Percentiles rank a stretch among this genome's conserved stretches.
phyloP scores from a whole-genome alignment of 2,113 vertebrate genomes.

The Ceyx margarethae region DNA sequence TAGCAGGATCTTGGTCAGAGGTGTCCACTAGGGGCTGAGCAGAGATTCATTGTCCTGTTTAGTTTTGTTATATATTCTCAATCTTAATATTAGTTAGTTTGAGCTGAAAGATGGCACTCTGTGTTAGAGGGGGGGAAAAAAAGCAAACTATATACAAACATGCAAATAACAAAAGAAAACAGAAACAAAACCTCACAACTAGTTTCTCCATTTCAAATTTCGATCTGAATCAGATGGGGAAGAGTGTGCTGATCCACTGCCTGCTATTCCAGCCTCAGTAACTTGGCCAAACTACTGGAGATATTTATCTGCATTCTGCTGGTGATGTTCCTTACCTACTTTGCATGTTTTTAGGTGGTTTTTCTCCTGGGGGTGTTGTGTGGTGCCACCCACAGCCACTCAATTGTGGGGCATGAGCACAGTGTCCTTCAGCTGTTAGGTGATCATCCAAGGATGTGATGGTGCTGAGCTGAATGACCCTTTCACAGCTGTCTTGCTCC shows the following conservation, averaged over 20 bases:
- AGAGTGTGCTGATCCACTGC: not conserved
- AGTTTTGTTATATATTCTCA: not conserved
- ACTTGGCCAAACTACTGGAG: not conserved
- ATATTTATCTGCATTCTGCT: not conserved
- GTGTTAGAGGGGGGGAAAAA: not conserved
- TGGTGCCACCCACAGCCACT: not conserved
- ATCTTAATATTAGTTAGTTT: not conserved
- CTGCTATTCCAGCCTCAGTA: not conserved
- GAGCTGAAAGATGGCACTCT: not conserved
- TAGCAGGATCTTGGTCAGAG: not conserved
- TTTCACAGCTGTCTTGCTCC: not conserved
- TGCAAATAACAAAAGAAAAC: not conserved
- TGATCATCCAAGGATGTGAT: not conserved
- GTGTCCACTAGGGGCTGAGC: not conserved
- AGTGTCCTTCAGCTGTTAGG: not conserved
- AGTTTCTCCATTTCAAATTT: not conserved
- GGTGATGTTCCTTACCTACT: not conserved
- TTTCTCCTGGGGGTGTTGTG: not conserved
- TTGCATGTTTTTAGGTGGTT: not conserved
- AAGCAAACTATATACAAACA: not conserved
- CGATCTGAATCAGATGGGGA: not conserved
- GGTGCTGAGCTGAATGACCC: not conserved
- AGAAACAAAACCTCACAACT: not conserved
- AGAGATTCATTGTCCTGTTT: not conserved
- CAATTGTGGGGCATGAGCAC: rapidly evolving